Evolutionary conservation across 1,140 invertebrate genomes (phyloP).

Genomic region (Batillaria attramentaria): DNA sequence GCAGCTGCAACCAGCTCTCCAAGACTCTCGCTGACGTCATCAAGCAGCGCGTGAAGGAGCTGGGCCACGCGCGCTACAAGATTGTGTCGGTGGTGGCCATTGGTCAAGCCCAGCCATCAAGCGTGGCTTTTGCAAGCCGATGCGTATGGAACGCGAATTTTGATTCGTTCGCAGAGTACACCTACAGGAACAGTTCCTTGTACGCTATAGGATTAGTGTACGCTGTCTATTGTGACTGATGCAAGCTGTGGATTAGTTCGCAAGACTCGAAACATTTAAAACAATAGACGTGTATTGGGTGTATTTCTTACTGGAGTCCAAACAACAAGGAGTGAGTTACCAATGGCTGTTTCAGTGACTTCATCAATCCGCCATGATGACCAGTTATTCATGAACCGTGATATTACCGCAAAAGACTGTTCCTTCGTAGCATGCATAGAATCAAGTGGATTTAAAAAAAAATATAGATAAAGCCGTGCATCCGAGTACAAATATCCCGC

Average conservation of each 20-base stretch:
- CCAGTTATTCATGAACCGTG: no score
- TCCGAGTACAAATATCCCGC: no score
- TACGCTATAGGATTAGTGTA: slow-evolving; percentile 59
- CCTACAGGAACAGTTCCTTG: slow-evolving; percentile 47
- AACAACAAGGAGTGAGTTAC: neutral
- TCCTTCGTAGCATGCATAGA: no score
- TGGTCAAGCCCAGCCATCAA: slow-evolving; percentile 47
- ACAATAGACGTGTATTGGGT: no score
- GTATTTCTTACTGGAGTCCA: no score
- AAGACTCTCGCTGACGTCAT: slow-evolving; percentile 47
- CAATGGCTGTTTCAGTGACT: no score
- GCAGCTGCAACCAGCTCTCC: slow-evolving; percentile 39
- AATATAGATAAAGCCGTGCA: no score
- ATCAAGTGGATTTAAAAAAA: no score
- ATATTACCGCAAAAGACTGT: no score
- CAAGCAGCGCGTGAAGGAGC: slow-evolving; percentile 49
- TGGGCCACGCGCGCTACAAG: slow-evolving; percentile 55
- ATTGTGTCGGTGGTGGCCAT: slow-evolving; percentile 53
- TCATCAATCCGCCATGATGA: no score
- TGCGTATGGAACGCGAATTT: slow-evolving; percentile 59
- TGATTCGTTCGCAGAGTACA: slow-evolving; percentile 58
- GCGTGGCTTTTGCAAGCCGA: slow-evolving; percentile 51
- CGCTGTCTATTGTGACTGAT: slow-evolving; percentile 56
- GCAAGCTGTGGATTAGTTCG: neutral
- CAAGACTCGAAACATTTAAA: no score